phyloP scores from a whole-genome alignment of 2,888 invertebrate species.

The Agrilus biguttatus region DNA sequence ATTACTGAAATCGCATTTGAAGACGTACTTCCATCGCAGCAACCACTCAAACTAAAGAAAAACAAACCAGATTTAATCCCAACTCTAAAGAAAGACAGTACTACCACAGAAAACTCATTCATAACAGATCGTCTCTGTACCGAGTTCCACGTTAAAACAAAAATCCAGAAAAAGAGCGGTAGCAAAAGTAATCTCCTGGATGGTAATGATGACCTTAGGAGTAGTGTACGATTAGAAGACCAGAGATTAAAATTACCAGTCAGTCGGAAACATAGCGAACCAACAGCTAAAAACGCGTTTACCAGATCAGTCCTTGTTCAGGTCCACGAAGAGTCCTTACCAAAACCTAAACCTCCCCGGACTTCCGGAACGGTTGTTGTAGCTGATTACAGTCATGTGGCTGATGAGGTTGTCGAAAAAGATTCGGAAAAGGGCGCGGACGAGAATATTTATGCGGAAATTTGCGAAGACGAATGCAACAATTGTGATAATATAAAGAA shows the following conservation, averaged over 20 bases:
- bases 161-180: constrained; percentile 25
- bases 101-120: constrained; percentile 33
- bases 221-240: constrained; percentile 11
- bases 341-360: constrained; percentile 36
- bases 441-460: constrained; percentile 60
- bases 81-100: constrained; percentile 20
- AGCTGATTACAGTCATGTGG: constrained; percentile 54
- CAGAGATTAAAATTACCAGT: constrained; percentile 1
- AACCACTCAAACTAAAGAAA: constrained; percentile 16
- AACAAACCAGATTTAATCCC: constrained; percentile 25
- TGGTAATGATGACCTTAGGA: constrained; percentile 11
- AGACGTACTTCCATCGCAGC: constrained; percentile 14
- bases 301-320: constrained; percentile 26
- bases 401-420: constrained; percentile 40
- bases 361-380: constrained; percentile 39
- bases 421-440: constrained; percentile 23
- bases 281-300: constrained; percentile 1
- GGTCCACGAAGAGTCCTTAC: constrained; percentile 36
- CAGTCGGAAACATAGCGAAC: neutral
- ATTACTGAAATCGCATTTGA: constrained; percentile 17
- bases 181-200: constrained; percentile 15
- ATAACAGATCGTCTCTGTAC: constrained; percentile 56
- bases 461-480: constrained; percentile 31
- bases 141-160: constrained; percentile 58
- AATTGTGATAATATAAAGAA: constrained; percentile 18